Conservation (phyloP, 2,797 vertebrate genomes). For the Limosa lapponica region DNA sequence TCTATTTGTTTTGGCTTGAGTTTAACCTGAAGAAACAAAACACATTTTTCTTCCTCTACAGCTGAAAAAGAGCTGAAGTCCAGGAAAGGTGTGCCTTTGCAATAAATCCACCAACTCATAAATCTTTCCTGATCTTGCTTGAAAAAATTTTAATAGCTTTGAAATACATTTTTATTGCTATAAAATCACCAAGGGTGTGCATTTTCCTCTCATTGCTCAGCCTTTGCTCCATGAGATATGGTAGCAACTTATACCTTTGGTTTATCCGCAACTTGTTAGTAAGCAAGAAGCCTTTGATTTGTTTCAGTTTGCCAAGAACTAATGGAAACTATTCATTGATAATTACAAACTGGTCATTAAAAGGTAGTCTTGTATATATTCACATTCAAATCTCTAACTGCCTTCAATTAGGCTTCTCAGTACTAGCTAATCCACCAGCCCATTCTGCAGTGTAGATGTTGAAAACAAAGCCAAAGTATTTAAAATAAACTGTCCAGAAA, state of each 20-base stretch:
- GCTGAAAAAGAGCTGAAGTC: neutral
- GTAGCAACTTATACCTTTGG: neutral
- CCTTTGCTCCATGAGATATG: neutral
- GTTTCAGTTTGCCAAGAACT: neutral
- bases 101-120: neutral
- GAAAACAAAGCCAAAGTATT: neutral
- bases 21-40: neutral
- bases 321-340: neutral
- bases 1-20: neutral
- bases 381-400: neutral
- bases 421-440: neutral
- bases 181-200: neutral
- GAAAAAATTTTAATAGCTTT: neutral
- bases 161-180: neutral
- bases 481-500: neutral
- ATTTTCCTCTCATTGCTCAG: neutral
- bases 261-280: neutral
- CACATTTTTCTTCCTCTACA: neutral
- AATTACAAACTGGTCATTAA: neutral
- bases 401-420: neutral
- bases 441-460: neutral
- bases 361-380: neutral
- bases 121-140: neutral
- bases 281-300: neutral
- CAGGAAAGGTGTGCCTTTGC: neutral